Base-by-base conservation (phyloP, 2,797 vertebrate species). In the Orestias chungarensis region DNA sequence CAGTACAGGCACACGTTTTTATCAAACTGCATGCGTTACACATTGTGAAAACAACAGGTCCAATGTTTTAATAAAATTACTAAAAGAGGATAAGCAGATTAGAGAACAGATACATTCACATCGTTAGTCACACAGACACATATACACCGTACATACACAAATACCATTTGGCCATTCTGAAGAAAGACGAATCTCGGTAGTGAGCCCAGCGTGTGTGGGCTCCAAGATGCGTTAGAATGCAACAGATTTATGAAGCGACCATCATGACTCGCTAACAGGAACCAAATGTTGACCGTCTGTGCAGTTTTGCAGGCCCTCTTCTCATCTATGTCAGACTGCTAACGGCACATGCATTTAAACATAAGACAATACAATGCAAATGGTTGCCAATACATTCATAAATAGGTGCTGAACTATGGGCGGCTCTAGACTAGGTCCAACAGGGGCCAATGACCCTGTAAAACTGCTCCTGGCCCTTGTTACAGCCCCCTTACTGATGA, bases 161-260 rank as follows among this genome's bases (percentile, higher is more conserved):
- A 75, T 43, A 69, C 38, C 61, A 76, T 69, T 79, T 74, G 73
- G 59, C 38, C 71, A 72, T 68, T 80, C 71, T 72, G 78, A 73
- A 57, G 62, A 79, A 49, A 57, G 49, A 79, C 52, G 75, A 68
- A 62, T 69, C n/a, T 71, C 83, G 82, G 71, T 70, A 43, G 47
- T 44, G 7, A 71, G 82, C 78, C 78, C 70, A 66, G 40, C 70
- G 71, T 68, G 87, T 75, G 89, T 87, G 85, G 87, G 89, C 6
- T 79, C 71, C 8, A 67, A 57, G 71, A 79, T 81, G 71, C 43
- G 14, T 88, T 67, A 80, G 40, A 81, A 83, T 83, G 29, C 54
- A 84, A 85, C 88, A 90, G 88, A 80, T 88, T 86, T 81, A 78
- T 79, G 68, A 82, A 82, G 54, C 87, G 82, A 90, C 83, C 87